phyloP scores from a whole-genome alignment of 1,140 invertebrate species.

The Cyrtorhinus lividipennis region DNA sequence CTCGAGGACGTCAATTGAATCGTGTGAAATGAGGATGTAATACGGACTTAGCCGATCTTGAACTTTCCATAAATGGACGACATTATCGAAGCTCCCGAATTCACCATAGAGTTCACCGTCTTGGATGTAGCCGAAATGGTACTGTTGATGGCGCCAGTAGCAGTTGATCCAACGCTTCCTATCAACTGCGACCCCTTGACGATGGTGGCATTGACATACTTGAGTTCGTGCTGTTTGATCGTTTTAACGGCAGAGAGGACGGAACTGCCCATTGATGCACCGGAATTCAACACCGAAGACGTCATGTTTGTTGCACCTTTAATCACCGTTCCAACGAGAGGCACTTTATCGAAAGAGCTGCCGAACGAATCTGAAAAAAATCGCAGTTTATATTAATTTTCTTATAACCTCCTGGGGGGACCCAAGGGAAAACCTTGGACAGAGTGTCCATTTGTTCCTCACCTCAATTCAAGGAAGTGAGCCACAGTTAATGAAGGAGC shows the following conservation, averaged over 20 bases:
- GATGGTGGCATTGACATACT: background rate
- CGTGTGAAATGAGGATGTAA: too few relatives aligned
- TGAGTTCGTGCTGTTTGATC: background rate
- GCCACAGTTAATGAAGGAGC: too few relatives aligned
- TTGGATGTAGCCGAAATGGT: background rate
- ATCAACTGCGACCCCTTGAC: background rate
- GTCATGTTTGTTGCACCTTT: background rate
- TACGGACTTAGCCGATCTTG: too few relatives aligned
- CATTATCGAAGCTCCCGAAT: background rate
- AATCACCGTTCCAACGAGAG: background rate
- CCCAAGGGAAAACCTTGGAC: too few relatives aligned
- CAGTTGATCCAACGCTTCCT: background rate
- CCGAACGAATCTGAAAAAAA: background rate
- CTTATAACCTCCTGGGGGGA: too few relatives aligned
- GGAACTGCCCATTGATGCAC: background rate
- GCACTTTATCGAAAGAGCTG: background rate
- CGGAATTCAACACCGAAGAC: background rate
- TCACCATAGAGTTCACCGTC: background rate
- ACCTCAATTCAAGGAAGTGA: too few relatives aligned
- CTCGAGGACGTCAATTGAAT: too few relatives aligned
- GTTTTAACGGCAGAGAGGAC: background rate
- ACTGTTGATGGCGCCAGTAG: background rate
- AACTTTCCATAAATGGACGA: background rate
- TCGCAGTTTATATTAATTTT: too few relatives aligned
- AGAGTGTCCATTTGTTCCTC: too few relatives aligned